phyloP scores from a whole-genome alignment of 2,797 vertebrate genomes.

The Muscicapa comitata region DNA sequence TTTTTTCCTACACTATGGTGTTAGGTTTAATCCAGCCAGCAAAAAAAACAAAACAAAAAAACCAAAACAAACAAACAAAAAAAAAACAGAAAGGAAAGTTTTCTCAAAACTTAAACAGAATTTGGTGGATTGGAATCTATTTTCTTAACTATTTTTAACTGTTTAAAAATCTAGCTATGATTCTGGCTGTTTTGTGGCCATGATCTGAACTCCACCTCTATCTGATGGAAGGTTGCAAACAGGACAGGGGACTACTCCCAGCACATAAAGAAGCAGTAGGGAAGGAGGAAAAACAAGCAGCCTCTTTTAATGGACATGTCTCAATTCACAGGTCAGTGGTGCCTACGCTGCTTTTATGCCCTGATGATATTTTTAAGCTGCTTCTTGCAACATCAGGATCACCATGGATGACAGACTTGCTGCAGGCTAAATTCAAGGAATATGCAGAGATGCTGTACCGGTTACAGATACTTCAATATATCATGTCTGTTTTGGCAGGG shows the following conservation, averaged over 20 bases:
- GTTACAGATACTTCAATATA: constrained; percentile 20
- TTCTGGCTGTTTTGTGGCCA: not conserved
- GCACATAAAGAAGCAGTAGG: not conserved
- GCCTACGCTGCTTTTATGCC: not conserved
- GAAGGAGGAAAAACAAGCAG: not conserved
- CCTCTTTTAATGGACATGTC: not conserved
- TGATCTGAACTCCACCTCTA: not conserved
- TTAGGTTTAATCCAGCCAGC: constrained; percentile 5
- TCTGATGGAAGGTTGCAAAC: not conserved
- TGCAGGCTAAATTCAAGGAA: constrained; percentile 36
- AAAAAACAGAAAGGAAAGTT: not conserved
- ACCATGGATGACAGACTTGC: constrained; percentile 15
- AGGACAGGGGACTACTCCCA: not conserved
- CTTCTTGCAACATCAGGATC: constrained; percentile 13
- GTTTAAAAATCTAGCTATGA: not conserved
- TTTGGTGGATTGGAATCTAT: not conserved
- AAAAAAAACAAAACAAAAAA: not conserved
- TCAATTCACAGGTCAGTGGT: not conserved
- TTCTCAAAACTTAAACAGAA: not conserved
- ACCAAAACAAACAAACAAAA: not conserved
- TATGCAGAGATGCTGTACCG: not conserved
- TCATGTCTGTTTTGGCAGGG: constrained; percentile 34
- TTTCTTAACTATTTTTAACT: not conserved
- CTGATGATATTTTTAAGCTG: not conserved
- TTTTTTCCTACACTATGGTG: not conserved